These are phyloP conservation scores for Dreissena rostriformis DNA, from an alignment of 1,140 invertebrate species.

Conservation along the genomic window DNA sequence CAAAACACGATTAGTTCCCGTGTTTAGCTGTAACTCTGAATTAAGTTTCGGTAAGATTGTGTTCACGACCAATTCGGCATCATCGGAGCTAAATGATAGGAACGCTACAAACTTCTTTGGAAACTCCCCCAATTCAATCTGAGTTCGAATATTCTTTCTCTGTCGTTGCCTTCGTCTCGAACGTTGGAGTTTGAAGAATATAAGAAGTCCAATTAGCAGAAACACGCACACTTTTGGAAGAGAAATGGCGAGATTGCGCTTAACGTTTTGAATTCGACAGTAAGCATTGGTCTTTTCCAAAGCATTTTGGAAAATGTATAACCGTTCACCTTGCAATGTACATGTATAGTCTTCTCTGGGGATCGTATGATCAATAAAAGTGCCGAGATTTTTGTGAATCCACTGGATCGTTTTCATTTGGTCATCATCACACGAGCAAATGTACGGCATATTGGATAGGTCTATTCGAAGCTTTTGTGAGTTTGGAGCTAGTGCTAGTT, in stretches of 20 bases:
- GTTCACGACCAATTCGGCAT: constrained; percentile 11
- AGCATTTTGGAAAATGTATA: not conserved
- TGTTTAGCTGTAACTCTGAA: constrained; percentile 16
- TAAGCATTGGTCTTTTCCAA: not conserved
- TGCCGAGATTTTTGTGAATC: too few relatives aligned
- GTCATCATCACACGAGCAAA: not conserved
- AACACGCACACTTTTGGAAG: not conserved
- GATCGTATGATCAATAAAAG: too few relatives aligned
- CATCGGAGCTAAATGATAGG: constrained; percentile 21
- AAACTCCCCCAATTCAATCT: not conserved
- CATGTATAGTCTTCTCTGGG: too few relatives aligned
- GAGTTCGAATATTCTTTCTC: not conserved
- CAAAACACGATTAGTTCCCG: constrained; percentile 21
- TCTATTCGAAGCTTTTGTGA: too few relatives aligned
- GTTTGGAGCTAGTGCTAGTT: not conserved
- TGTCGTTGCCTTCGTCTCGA: not conserved
- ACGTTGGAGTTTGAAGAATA: not conserved
- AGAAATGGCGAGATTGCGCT: not conserved
- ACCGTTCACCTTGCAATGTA: too few relatives aligned
- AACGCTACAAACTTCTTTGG: constrained; percentile 6
- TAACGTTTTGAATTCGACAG: constrained; percentile 11
- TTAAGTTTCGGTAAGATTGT: not conserved
- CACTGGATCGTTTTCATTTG: not conserved
- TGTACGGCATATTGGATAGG: too few relatives aligned
- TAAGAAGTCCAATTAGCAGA: not conserved